phyloP scores from a whole-genome alignment of 2,113 vertebrate genomes.

The Ceyx margarethae region DNA sequence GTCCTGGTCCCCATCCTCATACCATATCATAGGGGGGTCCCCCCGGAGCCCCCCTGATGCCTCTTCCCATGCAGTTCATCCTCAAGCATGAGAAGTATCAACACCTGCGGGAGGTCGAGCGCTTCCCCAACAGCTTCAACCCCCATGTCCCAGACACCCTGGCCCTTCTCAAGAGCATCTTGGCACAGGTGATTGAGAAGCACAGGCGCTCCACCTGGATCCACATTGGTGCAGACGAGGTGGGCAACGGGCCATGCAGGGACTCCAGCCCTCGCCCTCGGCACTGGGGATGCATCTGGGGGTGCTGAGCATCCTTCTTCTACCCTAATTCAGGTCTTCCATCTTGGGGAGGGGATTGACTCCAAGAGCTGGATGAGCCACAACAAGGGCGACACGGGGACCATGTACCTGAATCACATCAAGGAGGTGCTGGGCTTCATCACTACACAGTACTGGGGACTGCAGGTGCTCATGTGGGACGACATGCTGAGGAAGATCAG shows the following conservation, averaged over 20 bases:
- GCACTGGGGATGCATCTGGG: background rate
- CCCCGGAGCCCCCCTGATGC: background rate
- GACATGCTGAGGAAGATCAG: constrained; percentile 73
- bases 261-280: rapidly evolving
- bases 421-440: constrained; percentile 71
- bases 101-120: constrained; percentile 73
- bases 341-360: constrained; percentile 74
- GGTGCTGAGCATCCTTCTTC: background rate
- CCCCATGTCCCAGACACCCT: constrained; percentile 65
- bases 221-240: constrained; percentile 76
- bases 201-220: constrained; percentile 72
- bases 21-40: rapidly evolving
- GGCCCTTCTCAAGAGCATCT: constrained; percentile 67
- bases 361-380: constrained; percentile 75
- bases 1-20: background rate
- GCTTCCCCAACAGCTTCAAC: constrained; percentile 82
- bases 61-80: constrained; percentile 65
- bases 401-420: constrained; percentile 76
- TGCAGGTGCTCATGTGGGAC: constrained; percentile 76
- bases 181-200: constrained; percentile 73
- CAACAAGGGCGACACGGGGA: constrained; percentile 60
- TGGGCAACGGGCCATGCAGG: background rate
- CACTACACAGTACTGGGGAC: constrained; percentile 8
- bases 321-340: constrained; percentile 70
- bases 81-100: constrained; percentile 78